Conservation (phyloP, 2,888 invertebrate genomes). For the Erannis defoliaria region DNA sequence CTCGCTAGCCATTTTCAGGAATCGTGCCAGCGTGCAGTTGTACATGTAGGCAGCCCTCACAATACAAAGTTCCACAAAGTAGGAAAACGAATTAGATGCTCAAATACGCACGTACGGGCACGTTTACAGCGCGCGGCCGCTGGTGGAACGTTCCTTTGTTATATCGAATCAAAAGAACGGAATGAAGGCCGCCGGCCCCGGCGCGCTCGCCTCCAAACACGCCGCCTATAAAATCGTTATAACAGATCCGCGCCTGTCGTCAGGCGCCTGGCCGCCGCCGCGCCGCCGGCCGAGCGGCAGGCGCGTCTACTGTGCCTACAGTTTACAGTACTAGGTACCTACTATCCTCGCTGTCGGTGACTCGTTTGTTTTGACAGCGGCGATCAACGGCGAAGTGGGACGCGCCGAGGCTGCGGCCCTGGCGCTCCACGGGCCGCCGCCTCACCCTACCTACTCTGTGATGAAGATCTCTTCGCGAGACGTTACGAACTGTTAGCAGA, state of each 20-base stretch:
- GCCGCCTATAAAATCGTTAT: slow-evolving; percentile 24
- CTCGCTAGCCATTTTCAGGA: not conserved
- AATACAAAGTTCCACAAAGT: not conserved
- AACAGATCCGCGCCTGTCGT: slow-evolving; percentile 14
- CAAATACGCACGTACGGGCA: not conserved
- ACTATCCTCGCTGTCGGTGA: slow-evolving; percentile 1
- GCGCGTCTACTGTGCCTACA: no score
- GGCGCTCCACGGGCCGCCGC: no score
- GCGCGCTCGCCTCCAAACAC: slow-evolving; percentile 17
- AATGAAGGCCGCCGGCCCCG: slow-evolving; percentile 19
- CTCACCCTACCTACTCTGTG: no score
- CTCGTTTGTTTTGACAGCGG: slow-evolving; percentile 14
- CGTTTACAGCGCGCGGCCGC: not conserved
- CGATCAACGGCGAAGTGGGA: not conserved
- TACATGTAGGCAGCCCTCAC: not conserved
- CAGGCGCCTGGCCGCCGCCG: slow-evolving; percentile 4
- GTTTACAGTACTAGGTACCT: not conserved
- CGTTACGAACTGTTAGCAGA: no score
- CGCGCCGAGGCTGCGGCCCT: no score
- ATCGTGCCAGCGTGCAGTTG: not conserved
- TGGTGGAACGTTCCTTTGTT: slow-evolving; percentile 15
- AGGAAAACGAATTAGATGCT: slow-evolving; percentile 4
- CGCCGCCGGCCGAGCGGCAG: not conserved
- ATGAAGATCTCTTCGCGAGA: not conserved
- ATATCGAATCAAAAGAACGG: slow-evolving; percentile 17